phyloP scores from a whole-genome alignment of 2,113 vertebrate genomes.

The Bagarius yarrelli region DNA sequence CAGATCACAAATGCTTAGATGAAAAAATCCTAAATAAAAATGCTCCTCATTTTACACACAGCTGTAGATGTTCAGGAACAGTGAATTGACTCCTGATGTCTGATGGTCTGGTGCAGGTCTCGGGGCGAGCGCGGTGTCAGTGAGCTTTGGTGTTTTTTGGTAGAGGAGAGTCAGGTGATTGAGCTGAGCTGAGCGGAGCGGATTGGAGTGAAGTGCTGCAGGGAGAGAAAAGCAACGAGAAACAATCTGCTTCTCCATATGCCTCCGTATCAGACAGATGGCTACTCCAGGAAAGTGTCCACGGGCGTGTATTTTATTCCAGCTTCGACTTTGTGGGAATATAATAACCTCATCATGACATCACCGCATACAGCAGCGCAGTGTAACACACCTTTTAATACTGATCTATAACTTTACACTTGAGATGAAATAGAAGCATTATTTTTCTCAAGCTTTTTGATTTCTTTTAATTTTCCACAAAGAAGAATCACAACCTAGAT shows the following conservation, averaged over 20 bases:
- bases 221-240: not conserved
- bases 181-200: not conserved
- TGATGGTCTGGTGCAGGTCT: not conserved
- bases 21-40: too few species aligned
- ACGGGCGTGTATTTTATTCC: not conserved
- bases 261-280: conserved; percentile 11
- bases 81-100: not conserved
- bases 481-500: too few species aligned
- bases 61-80: not conserved
- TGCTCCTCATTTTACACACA: not conserved
- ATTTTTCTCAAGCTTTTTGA: not conserved
- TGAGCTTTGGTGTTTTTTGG: not conserved
- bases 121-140: not conserved
- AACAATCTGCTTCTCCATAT: conserved; percentile 22
- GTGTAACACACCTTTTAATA: not conserved
- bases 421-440: not conserved
- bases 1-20: not conserved
- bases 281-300: not conserved
- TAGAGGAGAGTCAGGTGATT: conserved; percentile 4
- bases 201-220: not conserved
- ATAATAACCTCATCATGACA: not conserved
- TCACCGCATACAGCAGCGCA: not conserved
- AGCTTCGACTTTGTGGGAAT: not conserved
- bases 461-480: not conserved
- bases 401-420: not conserved